Percentiles rank a stretch among this genome's conserved stretches.
Evolutionary conservation across 2,888 invertebrate species (phyloP).

Genomic region (Ormyrus thymus): DNA sequence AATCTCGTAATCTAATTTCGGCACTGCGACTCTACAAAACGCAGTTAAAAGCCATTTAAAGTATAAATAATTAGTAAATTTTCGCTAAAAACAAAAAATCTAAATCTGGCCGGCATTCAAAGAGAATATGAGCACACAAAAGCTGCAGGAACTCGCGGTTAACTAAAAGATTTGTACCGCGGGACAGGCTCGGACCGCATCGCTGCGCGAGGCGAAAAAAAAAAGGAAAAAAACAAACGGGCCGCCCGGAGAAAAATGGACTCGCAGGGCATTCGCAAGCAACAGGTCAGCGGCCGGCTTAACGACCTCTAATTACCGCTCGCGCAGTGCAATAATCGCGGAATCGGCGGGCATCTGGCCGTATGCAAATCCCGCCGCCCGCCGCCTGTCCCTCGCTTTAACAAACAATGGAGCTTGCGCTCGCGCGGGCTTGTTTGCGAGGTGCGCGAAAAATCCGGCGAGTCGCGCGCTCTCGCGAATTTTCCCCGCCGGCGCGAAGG

Average conservation of each 20-base stretch:
- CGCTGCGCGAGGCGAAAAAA: slow-evolving; percentile 6
- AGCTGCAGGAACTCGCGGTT: slow-evolving; percentile 21
- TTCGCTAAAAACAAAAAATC: slow-evolving; percentile 2
- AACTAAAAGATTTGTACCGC: slow-evolving; percentile 33
- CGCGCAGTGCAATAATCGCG: slow-evolving; percentile 32
- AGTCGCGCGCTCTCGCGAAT: background rate
- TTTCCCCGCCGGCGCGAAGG: background rate
- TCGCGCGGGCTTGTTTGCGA: too few species aligned
- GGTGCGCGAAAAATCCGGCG: background rate
- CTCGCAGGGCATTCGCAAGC: slow-evolving; percentile 9
- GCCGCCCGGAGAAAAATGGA: slow-evolving; percentile 10
- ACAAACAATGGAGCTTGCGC: slow-evolving; percentile 36
- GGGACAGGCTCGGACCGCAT: slow-evolving; percentile 2
- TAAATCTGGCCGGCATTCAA: slow-evolving; percentile 15
- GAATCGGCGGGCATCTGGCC: slow-evolving; percentile 29
- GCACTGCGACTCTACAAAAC: too few species aligned
- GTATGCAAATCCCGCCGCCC: slow-evolving; percentile 21
- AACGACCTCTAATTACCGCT: slow-evolving; percentile 48
- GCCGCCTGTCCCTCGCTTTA: slow-evolving; percentile 14
- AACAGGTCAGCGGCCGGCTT: slow-evolving; percentile 45
- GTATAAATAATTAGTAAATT: too few species aligned
- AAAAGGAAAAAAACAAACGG: too few species aligned
- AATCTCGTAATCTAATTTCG: too few species aligned
- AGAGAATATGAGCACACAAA: slow-evolving; percentile 46
- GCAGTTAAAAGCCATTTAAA: too few species aligned